Percentiles rank a stretch among this genome's conserved stretches.
Conservation (phyloP, 1,140 invertebrate species). For the Diabrotica undecimpunctata region DNA sequence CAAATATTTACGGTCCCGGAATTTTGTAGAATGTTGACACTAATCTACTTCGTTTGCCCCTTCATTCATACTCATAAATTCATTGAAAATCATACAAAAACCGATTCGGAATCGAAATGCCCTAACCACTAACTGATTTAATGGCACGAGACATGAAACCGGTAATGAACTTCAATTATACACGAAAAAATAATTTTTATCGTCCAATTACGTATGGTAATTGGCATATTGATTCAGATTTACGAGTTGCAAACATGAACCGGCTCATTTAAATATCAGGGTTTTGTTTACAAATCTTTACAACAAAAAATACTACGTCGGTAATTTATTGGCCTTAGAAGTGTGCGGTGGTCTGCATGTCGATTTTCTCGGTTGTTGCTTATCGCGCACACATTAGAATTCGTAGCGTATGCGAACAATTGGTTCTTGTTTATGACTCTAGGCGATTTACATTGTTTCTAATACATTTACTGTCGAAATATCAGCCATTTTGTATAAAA, state of each 20-base stretch:
- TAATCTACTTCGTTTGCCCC: not conserved
- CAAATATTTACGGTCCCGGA: not conserved
- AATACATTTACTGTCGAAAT: too few relatives aligned
- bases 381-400: too few relatives aligned
- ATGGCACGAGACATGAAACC: constrained; percentile 11
- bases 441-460: too few relatives aligned
- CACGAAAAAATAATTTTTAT: constrained; percentile 15
- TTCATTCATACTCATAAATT: not conserved
- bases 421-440: too few relatives aligned
- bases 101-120: not conserved
- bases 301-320: not conserved
- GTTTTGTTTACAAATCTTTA: constrained; percentile 11
- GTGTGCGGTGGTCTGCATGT: not conserved
- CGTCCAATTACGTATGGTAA: constrained; percentile 14
- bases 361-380: too few relatives aligned
- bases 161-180: constrained; percentile 13
- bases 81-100: not conserved
- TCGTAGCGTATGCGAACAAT: too few relatives aligned
- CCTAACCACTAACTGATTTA: constrained; percentile 10
- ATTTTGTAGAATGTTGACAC: not conserved
- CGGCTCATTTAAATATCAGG: constrained; percentile 4
- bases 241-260: constrained; percentile 15
- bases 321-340: constrained; percentile 2
- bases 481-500: too few relatives aligned
- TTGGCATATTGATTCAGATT: constrained; percentile 8